Conservation (phyloP, 2,888 invertebrate genomes). For the Helleia helle region DNA sequence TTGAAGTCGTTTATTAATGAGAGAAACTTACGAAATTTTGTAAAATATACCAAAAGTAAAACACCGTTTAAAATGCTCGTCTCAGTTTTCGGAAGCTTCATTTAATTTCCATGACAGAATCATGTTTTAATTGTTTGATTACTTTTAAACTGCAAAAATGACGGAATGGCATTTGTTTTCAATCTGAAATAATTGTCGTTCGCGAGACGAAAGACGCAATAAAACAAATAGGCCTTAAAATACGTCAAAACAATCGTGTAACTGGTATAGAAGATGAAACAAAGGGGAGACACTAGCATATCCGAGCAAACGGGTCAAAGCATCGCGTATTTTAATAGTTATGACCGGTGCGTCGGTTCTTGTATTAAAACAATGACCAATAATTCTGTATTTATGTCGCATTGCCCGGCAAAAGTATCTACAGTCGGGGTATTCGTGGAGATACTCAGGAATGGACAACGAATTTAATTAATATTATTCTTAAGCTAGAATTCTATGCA, state of each 20-base stretch:
- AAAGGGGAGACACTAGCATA: slow-evolving; percentile 28
- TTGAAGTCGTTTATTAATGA: no score
- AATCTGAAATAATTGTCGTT: neutral
- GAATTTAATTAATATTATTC: neutral
- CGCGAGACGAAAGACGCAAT: no score
- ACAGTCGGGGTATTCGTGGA: slow-evolving; percentile 3
- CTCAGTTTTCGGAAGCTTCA: neutral
- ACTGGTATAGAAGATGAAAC: slow-evolving; percentile 23
- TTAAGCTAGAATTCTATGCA: no score
- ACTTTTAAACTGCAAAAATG: neutral
- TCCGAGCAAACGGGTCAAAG: slow-evolving; percentile 42
- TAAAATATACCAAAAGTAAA: no score
- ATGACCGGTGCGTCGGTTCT: slow-evolving; percentile 38
- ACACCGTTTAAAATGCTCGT: neutral
- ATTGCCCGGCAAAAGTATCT: slow-evolving; percentile 30
- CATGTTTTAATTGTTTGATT: neutral
- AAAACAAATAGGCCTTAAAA: neutral
- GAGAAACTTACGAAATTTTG: no score
- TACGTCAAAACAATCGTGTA: slow-evolving; percentile 18
- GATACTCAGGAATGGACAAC: neutral
- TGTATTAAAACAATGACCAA: slow-evolving; percentile 66
- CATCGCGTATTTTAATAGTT: slow-evolving; percentile 52
- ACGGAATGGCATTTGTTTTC: neutral
- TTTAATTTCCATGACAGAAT: neutral
- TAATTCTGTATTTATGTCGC: slow-evolving; percentile 59